Evolutionary conservation across 2,797 vertebrate species (phyloP), one percentile per base, ranked within the genome.

Genomic region (Arnoldichthys spilopterus): DNA sequence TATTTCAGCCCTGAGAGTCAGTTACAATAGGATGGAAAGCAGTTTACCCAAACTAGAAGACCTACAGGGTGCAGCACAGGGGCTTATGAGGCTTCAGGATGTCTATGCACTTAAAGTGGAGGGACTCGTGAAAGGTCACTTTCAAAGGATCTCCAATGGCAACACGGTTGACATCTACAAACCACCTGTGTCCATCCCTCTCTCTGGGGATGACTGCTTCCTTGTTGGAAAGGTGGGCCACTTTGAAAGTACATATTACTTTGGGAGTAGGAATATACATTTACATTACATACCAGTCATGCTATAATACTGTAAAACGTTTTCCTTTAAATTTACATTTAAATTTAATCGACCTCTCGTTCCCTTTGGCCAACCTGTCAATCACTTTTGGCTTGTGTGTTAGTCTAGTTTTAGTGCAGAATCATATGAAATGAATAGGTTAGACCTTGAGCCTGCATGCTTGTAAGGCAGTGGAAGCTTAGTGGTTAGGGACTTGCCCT

Each of bases 171-270:
- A 95, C 20, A 79, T 97, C 64, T 95, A 94, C 89, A 91, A 77
- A 37, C 95, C 96, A 0, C 0, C 84, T 0, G 89, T 87, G 37
- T 92, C 87, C 0, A 73, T 93, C 45, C 64, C 88, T 0, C 93
- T 98, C 78, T 96, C 97, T 0, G 97, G 95, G 0, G 96, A 98
- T 0, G 96, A 99, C 91, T 98, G 97, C 87, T 98, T 97, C 87
- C 91, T 96, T 0, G 91, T 99, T 67, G 97, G 97, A 84, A 99
- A 99, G 95, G 97, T 98, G 90, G 18, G 53, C 54, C 20, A 22
- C 4, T 2, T 74, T 24, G 24, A 68, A 45, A 26, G 37, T 47
- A 12, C 28, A 5, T 61, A 32, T 16, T 37, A 15, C 18, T 28
- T 64, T 45, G 5, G 20, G 20, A 8, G 30, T 6, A 37, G 8